Evolutionary conservation across 2,797 vertebrate genomes (phyloP).

Genomic region (Argyrosomus regius): DNA sequence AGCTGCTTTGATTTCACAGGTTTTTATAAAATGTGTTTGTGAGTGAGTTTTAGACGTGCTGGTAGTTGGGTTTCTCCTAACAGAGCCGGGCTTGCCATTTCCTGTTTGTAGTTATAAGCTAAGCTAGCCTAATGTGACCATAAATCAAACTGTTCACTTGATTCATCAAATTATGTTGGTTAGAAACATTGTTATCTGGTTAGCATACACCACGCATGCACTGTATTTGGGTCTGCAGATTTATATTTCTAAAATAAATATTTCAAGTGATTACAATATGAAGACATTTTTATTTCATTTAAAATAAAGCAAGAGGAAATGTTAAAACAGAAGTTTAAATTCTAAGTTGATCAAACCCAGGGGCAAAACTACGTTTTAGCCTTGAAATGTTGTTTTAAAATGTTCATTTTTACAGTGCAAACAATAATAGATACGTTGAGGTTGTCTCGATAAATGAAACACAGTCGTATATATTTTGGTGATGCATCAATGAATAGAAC

Average conservation of each 20-base stretch:
- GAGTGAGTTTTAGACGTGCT: background rate
- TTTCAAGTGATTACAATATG: too few relatives aligned
- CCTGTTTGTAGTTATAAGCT: background rate
- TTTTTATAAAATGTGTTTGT: background rate
- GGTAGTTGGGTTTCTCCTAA: background rate
- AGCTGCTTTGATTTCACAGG: too few relatives aligned
- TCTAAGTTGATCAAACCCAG: too few relatives aligned
- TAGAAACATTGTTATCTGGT: background rate
- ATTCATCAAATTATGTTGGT: background rate
- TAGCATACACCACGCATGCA: background rate
- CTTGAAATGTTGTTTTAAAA: background rate
- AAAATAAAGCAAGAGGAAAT: too few relatives aligned
- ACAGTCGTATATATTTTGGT: background rate
- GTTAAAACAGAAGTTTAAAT: background rate
- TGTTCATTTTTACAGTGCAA: background rate
- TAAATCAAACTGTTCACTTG: background rate
- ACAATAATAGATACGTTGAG: background rate
- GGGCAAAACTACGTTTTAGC: background rate
- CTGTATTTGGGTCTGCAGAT: too few relatives aligned
- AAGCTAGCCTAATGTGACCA: background rate
- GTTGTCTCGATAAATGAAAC: background rate
- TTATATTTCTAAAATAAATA: too few relatives aligned
- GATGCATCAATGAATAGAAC: background rate
- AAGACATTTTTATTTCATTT: too few relatives aligned
- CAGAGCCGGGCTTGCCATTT: background rate